Evolutionary conservation across 2,113 vertebrate genomes (phyloP).

Genomic region (Hystrix cristata): DNA sequence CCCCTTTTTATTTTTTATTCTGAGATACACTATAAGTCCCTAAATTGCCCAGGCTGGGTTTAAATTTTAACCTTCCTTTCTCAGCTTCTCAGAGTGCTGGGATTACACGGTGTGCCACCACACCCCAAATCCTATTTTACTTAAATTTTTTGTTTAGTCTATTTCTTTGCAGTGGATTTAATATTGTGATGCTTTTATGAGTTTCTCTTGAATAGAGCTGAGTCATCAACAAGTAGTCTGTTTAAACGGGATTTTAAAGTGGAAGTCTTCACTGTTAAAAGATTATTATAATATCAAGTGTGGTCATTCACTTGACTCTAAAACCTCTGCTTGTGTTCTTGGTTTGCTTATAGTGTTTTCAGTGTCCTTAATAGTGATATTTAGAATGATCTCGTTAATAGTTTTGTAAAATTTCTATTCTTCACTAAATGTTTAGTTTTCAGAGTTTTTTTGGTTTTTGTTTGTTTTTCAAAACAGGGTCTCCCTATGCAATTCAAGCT

Average conservation of each 20-base stretch:
- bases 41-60: neutral
- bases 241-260: conserved; percentile 54
- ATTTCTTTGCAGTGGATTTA: conserved; percentile 1
- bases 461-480: neutral
- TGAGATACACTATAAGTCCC: neutral
- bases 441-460: neutral
- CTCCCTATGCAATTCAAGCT: neutral
- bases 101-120: neutral
- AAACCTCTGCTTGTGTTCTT: conserved; percentile 18
- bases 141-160: conserved; percentile 31
- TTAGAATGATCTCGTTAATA: conserved; percentile 26
- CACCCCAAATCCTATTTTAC: neutral
- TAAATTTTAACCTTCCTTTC: neutral
- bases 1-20: neutral
- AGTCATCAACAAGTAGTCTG: conserved; percentile 26
- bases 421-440: neutral
- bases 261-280: neutral
- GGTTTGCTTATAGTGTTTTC: neutral
- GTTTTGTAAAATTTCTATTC: conserved; percentile 1
- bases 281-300: neutral
- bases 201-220: conserved; percentile 43
- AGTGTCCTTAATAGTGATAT: conserved; percentile 34
- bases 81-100: neutral
- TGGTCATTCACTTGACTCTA: neutral
- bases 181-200: neutral